A percentile compares a stretch with the other conserved stretches of the same genome.
phyloP scores from a whole-genome alignment of 2,797 vertebrate genomes.

The Odontamblyopus rebecca region DNA sequence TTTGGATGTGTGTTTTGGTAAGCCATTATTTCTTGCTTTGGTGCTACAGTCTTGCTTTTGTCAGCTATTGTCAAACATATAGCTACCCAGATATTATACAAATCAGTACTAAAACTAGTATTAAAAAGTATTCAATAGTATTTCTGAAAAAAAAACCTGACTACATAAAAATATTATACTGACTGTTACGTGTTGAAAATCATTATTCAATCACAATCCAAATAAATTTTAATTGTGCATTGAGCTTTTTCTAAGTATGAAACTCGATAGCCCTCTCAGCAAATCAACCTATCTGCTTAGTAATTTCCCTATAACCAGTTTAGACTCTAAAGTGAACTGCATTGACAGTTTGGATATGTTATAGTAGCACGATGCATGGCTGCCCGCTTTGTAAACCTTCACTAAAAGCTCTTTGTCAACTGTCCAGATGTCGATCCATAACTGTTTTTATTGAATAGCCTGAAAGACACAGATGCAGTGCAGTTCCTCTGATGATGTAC shows the following conservation, averaged over 20 bases:
- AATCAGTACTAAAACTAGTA: too few species aligned
- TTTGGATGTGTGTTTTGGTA: constrained; percentile 6
- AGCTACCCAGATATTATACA: too few species aligned
- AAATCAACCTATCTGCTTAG: constrained; percentile 16
- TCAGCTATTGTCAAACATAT: not conserved
- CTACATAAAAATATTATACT: too few species aligned
- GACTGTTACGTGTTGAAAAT: too few species aligned
- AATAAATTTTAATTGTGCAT: too few species aligned
- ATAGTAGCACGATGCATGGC: not conserved
- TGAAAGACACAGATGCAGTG: not conserved
- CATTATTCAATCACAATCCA: too few species aligned
- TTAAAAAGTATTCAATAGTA: too few species aligned
- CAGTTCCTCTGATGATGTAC: not conserved
- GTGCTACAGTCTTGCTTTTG: not conserved
- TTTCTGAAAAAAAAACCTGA: too few species aligned
- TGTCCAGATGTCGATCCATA: constrained; percentile 27
- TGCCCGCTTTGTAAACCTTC: not conserved
- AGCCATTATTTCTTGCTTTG: constrained; percentile 1
- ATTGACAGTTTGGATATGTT: not conserved
- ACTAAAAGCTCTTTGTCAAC: constrained; percentile 25
- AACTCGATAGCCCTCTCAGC: not conserved
- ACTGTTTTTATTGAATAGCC: not conserved
- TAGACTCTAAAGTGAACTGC: not conserved
- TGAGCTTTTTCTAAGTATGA: too few species aligned
- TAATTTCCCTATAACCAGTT: not conserved